Base-by-base conservation (phyloP, 2,888 invertebrate species). In the Metacarcinus magister region DNA sequence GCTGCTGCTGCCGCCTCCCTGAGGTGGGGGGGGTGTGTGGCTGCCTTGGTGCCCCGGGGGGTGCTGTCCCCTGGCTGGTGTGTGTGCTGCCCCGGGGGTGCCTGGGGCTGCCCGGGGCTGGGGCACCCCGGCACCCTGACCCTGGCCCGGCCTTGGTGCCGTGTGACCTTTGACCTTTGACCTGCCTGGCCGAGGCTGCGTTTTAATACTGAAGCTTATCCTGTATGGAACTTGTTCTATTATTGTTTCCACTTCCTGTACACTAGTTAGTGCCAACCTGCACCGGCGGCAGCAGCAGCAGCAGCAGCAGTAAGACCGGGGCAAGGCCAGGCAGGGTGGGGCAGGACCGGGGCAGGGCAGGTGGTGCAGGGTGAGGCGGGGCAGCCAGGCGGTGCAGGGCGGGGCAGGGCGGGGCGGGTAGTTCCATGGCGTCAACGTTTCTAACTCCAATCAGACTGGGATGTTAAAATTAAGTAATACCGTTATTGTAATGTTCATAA, bases 381-480 rank as follows among this genome's bases (percentile, higher is more conserved):
- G 93, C 46, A 90, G 95, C 95, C 91, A 93, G 95, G 95, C 91
- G 43, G 94, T 89, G 87, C 94, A 32, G 94, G 54, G 82, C 75
- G 94, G 16, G 46, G 46, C 54, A 13, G 32, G 23, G 67, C 16
- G 54, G 54, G 54, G 54, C 54, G 54, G 54, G 10, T 89, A 94
- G 93, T 93, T 91, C 75, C 94, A 67, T 96, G 92, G 96, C 94
- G 92, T 96, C 92, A 92, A n/a, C 92, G 82, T 94, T 96, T 94
- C 92, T 94, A 94, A 96, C 96, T 96, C 96, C 96, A 94, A 96
- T 93, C 94, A 96, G 96, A 89, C 96, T 96, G 96, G 96, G 96
- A 94, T 96, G 96, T 96, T 96, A 94, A 96, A 96, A 94, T 95
- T 95, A 96, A 96, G 95, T 96, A 94, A 96, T 94, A 94, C 90